A percentile compares a stretch with the other conserved stretches of the same genome.
Conservation (phyloP, 2,888 invertebrate genomes). For the Drosophila emarginata region DNA sequence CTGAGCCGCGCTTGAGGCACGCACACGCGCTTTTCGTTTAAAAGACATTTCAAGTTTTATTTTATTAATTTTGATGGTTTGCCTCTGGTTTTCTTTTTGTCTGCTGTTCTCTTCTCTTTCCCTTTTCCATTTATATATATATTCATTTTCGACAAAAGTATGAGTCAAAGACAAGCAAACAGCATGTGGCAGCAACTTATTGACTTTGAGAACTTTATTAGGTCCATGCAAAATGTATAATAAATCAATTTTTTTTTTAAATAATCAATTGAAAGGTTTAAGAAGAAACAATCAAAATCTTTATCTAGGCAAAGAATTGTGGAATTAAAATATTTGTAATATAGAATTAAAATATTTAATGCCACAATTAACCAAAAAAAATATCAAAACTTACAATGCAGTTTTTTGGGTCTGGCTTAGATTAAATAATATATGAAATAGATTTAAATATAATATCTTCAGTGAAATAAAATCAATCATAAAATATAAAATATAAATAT, state of each 20-base stretch:
- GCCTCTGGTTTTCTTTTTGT: slow-evolving; percentile 22
- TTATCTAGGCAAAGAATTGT: background rate
- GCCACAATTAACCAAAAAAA: too few species aligned
- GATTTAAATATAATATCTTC: too few species aligned
- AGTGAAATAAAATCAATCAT: too few species aligned
- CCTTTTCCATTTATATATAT: background rate
- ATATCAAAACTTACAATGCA: too few species aligned
- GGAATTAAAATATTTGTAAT: too few species aligned
- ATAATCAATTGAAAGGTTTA: background rate
- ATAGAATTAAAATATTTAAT: too few species aligned
- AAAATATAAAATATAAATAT: too few species aligned
- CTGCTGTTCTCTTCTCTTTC: background rate
- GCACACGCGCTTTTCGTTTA: slow-evolving; percentile 70
- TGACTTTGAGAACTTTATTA: slow-evolving; percentile 66
- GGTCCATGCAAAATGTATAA: slow-evolving; percentile 43
- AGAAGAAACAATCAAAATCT: background rate
- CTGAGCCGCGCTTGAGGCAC: slow-evolving; percentile 66
- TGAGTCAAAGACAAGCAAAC: slow-evolving; percentile 11
- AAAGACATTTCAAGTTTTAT: slow-evolving; percentile 52
- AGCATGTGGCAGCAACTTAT: slow-evolving; percentile 40
- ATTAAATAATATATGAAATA: too few species aligned
- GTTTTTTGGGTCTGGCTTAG: too few species aligned
- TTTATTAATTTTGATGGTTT: slow-evolving; percentile 60
- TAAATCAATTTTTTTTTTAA: background rate
- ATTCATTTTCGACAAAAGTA: background rate